These are phyloP conservation scores for Pyralis farinalis DNA, from an alignment of 2,888 invertebrate species.

Conservation along the genomic window DNA sequence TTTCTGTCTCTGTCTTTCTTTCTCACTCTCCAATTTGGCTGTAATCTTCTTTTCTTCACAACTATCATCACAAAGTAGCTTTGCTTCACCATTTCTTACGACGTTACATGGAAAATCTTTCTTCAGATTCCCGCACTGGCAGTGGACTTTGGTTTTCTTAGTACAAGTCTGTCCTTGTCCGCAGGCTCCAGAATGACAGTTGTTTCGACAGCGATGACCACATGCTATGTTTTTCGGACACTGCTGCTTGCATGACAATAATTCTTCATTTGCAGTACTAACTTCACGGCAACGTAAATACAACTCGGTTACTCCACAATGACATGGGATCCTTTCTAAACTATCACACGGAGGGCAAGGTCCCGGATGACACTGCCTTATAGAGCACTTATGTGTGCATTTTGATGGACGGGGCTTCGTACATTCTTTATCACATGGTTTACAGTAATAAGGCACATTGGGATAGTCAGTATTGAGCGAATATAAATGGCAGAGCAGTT, in stretches of 20 bases:
- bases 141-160: constrained; percentile 89
- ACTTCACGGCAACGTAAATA: constrained; percentile 88
- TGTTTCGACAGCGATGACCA: constrained; percentile 89
- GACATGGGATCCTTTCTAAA: constrained; percentile 86
- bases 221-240: constrained; percentile 94
- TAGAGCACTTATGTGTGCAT: constrained; percentile 88
- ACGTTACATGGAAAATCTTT: constrained; percentile 86
- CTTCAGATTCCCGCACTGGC: constrained; percentile 89
- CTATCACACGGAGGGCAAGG: constrained; percentile 88
- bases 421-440: constrained; percentile 78
- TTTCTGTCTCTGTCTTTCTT: constrained; percentile 78
- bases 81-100: constrained; percentile 62
- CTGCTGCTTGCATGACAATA: constrained; percentile 88
- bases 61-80: constrained; percentile 82
- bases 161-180: constrained; percentile 84
- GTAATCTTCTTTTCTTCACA: constrained; percentile 82
- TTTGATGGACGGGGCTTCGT: constrained; percentile 83
- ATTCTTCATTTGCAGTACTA: constrained; percentile 69
- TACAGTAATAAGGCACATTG: constrained; percentile 70
- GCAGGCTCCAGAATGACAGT: constrained; percentile 89
- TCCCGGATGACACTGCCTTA: constrained; percentile 85
- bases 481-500: constrained; percentile 84
- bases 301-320: constrained; percentile 89
- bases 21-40: constrained; percentile 73
- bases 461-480: constrained; percentile 42